A percentile compares a stretch with the other conserved stretches of the same genome.
phyloP scores from a whole-genome alignment of 2,797 vertebrate genomes.

The Spheniscus humboldti region DNA sequence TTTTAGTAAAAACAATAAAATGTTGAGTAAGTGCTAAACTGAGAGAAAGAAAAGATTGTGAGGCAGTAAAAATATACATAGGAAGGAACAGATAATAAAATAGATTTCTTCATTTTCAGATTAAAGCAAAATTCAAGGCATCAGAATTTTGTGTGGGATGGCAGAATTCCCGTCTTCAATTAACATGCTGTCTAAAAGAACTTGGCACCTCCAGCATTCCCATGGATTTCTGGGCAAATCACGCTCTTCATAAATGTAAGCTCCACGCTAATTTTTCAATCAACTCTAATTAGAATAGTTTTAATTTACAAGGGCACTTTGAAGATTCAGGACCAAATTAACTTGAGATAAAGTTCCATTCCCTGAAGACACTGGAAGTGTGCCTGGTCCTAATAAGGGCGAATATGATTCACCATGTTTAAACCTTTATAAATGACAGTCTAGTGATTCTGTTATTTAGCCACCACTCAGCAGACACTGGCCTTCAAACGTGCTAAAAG shows the following conservation, averaged over 20 bases:
- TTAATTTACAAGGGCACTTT: not conserved
- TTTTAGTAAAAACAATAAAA: not conserved
- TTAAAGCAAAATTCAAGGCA: not conserved
- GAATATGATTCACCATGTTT: not conserved
- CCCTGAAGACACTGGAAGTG: not conserved
- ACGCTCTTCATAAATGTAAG: not conserved
- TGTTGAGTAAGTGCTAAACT: not conserved
- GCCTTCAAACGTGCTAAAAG: not conserved
- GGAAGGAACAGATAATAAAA: not conserved
- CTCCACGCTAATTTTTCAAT: not conserved
- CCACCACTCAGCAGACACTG: not conserved
- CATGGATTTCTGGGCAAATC: not conserved
- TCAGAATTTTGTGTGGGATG: not conserved
- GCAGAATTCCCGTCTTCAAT: not conserved
- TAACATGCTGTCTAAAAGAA: not conserved
- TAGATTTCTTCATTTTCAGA: not conserved
- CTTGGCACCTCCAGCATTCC: not conserved
- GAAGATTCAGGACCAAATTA: not conserved
- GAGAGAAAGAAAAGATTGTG: not conserved
- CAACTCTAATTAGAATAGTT: not conserved
- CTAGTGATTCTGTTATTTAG: not conserved
- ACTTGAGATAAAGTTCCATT: not conserved
- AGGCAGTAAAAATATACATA: not conserved
- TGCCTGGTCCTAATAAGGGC: not conserved
- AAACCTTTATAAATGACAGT: not conserved